Evolutionary conservation across 2,113 vertebrate species (phyloP).

Genomic region (Piaya cayana): DNA sequence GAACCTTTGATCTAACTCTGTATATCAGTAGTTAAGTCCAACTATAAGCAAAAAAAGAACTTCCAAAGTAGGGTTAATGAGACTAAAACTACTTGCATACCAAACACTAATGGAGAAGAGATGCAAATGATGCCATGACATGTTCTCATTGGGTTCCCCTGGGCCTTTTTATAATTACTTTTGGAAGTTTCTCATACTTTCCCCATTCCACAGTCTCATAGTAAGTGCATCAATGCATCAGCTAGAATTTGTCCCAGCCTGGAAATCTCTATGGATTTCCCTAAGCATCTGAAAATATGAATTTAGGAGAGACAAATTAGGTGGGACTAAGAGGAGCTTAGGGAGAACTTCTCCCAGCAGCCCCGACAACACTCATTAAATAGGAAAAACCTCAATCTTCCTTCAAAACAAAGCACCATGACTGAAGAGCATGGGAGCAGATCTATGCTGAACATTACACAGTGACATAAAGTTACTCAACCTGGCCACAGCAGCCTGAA

Average conservation of each 20-base stretch:
- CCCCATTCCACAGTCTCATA: neutral
- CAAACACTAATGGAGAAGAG: neutral
- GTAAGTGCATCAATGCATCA: neutral
- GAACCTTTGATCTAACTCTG: neutral
- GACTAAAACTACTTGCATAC: neutral
- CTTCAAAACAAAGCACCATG: neutral
- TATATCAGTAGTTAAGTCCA: neutral
- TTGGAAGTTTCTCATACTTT: neutral
- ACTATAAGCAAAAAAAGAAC: neutral
- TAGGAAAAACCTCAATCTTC: neutral
- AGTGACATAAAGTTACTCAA: neutral
- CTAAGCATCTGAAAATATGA: no score
- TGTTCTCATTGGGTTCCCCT: neutral
- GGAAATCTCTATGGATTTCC: neutral
- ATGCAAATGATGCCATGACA: neutral
- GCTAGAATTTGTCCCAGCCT: neutral
- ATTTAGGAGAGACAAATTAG: neutral
- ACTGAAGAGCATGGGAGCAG: neutral
- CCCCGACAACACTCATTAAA: neutral
- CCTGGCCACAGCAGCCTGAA: neutral
- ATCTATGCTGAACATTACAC: neutral
- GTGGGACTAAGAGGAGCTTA: neutral
- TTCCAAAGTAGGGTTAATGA: neutral
- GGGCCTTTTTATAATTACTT: neutral
- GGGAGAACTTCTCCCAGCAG: neutral